Base-by-base conservation (phyloP, 2,113 vertebrate genomes). In the Tupaia tana region DNA sequence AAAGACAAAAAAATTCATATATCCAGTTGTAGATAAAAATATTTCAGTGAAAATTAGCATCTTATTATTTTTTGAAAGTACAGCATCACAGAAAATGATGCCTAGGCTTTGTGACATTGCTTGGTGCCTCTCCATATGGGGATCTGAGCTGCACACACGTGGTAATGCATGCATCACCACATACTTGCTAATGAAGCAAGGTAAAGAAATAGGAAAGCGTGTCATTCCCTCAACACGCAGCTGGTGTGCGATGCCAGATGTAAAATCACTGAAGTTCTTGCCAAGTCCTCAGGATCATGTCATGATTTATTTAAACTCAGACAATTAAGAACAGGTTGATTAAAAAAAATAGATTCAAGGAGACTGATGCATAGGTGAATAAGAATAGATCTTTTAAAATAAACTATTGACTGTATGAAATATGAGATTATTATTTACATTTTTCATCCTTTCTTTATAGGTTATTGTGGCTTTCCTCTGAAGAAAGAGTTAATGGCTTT, bases 141-240 rank as follows among this genome's bases (percentile, higher is more conserved):
- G 89, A 97, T 74, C 71, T 83, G 96, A 97, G 96, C 19, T 94
- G 78, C 84, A 96, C 96, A 91, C 88, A 78, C 10, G 75, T 87
- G 58, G 75, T 95, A 94, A 96, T 90, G 78, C 97, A 96, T 95
- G 91, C 96, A 97, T 97, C 96, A n/a, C 89, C 93, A 95, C 97
- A 93, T 95, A 96, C 96, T 98, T 95, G 97, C 97, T 98, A 98
- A 98, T 98, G 98, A 98, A 97, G 96, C 80, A 97, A 98, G 95
- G 97, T 97, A 98, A 97, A 96, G 95, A 97, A 97, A 94, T 78
- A 0, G n/a, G 82, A 95, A 89, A 94, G 82, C 91, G 97, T 98
- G 93, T 96, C 81, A 59, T 97, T 97, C 96, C 91, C 58, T 97
- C 96, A 97, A 92, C 95, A 90, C 66, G 91, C 96, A 98, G 90